phyloP scores from a whole-genome alignment of 2,797 vertebrate species.

The Hoplostethus atlanticus region DNA sequence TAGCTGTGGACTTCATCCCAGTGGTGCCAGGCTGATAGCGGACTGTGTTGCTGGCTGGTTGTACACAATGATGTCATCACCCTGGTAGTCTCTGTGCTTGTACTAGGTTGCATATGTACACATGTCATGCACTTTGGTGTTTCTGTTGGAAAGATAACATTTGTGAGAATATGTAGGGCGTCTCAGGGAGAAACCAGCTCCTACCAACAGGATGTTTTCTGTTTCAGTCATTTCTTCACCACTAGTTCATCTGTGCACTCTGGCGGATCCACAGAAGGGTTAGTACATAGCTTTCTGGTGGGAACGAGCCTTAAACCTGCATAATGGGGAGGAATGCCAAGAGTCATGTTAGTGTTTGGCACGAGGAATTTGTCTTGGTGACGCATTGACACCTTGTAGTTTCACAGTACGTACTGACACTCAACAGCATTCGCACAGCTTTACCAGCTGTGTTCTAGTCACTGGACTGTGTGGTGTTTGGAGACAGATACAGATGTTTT shows the following conservation, averaged over 20 bases:
- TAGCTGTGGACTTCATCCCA: too few species aligned
- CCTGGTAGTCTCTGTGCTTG: constrained; percentile 37
- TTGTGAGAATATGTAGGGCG: too few species aligned
- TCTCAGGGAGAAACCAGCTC: too few species aligned
- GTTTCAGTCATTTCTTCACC: neutral
- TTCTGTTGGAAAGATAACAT: too few species aligned
- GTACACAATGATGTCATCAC: neutral
- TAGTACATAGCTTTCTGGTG: constrained; percentile 26
- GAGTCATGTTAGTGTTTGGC: neutral
- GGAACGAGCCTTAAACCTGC: constrained; percentile 12
- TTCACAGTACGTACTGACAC: too few species aligned
- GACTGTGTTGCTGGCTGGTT: neutral
- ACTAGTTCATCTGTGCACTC: constrained; percentile 27
- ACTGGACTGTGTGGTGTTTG: too few species aligned
- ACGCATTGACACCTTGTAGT: neutral
- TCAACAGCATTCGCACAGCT: too few species aligned
- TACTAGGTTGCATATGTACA: too few species aligned
- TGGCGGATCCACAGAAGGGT: constrained; percentile 16
- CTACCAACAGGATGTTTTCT: neutral
- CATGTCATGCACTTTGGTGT: too few species aligned
- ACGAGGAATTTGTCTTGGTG: neutral
- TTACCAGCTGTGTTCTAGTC: too few species aligned
- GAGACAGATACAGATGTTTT: too few species aligned
- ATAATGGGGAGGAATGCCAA: neutral
- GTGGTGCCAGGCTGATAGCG: too few species aligned